Conservation (phyloP, 2,888 invertebrate genomes). For the Parnassius orleans region DNA sequence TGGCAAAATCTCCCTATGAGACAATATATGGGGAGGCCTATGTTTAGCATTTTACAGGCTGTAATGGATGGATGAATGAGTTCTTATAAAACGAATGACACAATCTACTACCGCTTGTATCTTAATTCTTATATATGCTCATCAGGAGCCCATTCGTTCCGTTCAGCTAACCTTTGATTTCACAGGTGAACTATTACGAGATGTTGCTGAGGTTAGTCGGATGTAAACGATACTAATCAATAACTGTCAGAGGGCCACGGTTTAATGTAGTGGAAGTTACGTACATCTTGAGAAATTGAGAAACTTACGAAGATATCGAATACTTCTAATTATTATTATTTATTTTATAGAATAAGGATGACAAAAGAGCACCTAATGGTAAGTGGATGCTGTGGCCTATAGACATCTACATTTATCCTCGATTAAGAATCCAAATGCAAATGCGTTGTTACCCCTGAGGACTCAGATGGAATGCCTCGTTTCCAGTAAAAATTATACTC, state of each 20-base stretch:
- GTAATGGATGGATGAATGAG: background rate
- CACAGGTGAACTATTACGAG: conserved; percentile 12
- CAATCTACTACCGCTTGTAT: background rate
- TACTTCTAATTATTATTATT: too few relatives aligned
- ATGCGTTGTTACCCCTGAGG: too few relatives aligned
- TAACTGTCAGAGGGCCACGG: conserved; percentile 7
- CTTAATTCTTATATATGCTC: background rate
- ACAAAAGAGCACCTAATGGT: too few relatives aligned
- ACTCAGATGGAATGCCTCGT: too few relatives aligned
- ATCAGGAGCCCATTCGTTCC: conserved; percentile 2
- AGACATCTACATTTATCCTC: too few relatives aligned
- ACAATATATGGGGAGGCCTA: too few relatives aligned
- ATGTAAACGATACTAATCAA: conserved; percentile 15
- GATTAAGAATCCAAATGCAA: too few relatives aligned
- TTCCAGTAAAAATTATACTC: too few relatives aligned
- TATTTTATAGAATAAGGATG: too few relatives aligned
- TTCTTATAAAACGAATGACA: background rate
- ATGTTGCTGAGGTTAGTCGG: conserved; percentile 7
- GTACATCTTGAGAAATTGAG: conserved; percentile 21
- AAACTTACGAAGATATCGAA: conserved; percentile 3
- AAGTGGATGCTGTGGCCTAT: too few relatives aligned
- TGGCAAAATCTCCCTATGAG: too few relatives aligned
- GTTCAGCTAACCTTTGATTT: conserved; percentile 14
- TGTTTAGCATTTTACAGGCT: too few relatives aligned
- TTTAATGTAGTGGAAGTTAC: conserved; percentile 13